These are phyloP conservation scores for Apaloderma vittatum DNA, from an alignment of 2,113 vertebrate species.

Conservation along the genomic window DNA sequence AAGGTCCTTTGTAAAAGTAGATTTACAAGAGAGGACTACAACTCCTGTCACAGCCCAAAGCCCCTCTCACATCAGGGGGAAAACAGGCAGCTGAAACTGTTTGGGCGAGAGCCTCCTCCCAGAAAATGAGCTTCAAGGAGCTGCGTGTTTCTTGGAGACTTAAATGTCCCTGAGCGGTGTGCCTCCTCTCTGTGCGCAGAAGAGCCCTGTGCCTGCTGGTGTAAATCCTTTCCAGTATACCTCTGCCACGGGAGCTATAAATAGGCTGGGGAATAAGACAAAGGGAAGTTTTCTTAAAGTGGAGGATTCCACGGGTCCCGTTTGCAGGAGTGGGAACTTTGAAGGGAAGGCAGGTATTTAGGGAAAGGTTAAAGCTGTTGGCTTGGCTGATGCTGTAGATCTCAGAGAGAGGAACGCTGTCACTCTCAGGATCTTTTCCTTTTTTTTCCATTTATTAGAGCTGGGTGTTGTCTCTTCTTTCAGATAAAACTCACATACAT, in stretches of 20 bases:
- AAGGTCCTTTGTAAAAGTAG: fast-evolving
- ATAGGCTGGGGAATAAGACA: slow-evolving; percentile 34
- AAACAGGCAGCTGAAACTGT: neutral
- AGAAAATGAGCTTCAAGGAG: neutral
- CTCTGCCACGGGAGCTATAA: neutral
- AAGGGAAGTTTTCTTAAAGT: slow-evolving; percentile 37
- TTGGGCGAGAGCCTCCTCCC: neutral
- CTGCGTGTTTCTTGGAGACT: neutral
- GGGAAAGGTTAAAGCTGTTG: neutral
- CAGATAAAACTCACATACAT: neutral
- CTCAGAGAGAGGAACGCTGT: neutral
- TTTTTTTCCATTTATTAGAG: neutral
- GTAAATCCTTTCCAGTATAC: neutral
- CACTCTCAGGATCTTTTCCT: neutral
- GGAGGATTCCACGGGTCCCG: neutral
- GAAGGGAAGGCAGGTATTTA: neutral
- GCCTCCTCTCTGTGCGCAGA: neutral
- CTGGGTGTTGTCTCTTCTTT: neutral
- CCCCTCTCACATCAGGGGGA: fast-evolving
- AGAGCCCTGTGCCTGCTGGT: neutral
- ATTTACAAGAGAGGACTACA: neutral
- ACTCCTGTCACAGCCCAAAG: neutral
- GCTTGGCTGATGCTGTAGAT: neutral
- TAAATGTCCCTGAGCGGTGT: neutral
- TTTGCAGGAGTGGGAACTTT: neutral